Percentiles rank a stretch among this genome's conserved stretches.
These are phyloP conservation scores for Apodemus agrarius DNA, from an alignment of 2,797 vertebrate genomes.

Conservation along the genomic window DNA sequence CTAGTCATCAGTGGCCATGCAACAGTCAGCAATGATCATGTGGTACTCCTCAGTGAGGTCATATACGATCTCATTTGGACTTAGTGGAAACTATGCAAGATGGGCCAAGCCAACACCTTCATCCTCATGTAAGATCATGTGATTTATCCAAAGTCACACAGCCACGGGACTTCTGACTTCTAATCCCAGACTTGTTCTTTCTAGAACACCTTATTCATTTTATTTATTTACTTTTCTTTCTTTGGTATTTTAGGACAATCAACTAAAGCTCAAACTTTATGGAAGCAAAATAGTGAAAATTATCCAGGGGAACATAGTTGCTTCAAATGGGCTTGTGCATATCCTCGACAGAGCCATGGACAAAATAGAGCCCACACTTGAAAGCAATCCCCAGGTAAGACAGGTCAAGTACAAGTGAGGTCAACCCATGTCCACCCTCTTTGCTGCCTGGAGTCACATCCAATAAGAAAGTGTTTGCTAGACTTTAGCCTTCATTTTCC, in stretches of 20 bases:
- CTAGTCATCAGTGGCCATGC: not conserved
- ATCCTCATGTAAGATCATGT: not conserved
- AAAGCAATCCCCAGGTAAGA: slow-evolving; percentile 90
- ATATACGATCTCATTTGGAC: not conserved
- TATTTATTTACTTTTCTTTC: slow-evolving; percentile 53
- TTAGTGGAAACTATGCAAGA: not conserved
- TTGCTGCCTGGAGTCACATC: not conserved
- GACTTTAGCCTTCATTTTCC: not conserved
- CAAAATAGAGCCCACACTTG: slow-evolving; percentile 87
- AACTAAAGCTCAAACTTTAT: slow-evolving; percentile 90
- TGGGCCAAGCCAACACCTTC: not conserved
- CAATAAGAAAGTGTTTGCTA: not conserved
- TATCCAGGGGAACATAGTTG: slow-evolving; percentile 90
- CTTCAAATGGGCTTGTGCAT: slow-evolving; percentile 95
- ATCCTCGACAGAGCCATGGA: slow-evolving; percentile 94
- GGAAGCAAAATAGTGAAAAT: slow-evolving; percentile 90
- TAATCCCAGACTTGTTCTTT: not conserved
- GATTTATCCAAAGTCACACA: not conserved
- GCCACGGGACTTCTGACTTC: not conserved
- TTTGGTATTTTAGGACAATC: slow-evolving; percentile 86
- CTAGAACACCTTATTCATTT: not conserved
- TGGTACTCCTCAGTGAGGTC: not conserved
- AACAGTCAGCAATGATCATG: too few relatives aligned
- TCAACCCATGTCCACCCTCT: not conserved
- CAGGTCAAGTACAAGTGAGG: not conserved